A percentile compares a stretch with the other conserved stretches of the same genome.
phyloP scores from a whole-genome alignment of 2,888 invertebrate genomes.

The Brassicogethes aeneus region DNA sequence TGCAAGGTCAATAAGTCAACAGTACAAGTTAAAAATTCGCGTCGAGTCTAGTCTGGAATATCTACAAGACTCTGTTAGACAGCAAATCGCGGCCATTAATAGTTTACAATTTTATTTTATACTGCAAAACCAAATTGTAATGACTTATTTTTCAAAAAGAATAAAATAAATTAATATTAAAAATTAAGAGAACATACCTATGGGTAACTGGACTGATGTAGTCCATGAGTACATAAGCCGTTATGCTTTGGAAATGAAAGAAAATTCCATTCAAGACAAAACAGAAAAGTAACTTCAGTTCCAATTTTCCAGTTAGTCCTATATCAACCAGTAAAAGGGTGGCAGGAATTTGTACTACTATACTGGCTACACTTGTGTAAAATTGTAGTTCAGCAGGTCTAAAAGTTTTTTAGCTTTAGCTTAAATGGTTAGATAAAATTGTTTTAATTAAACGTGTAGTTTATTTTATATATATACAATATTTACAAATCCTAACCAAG shows the following conservation, averaged over 20 bases:
- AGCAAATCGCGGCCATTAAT: no score
- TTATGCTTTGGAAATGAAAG: constrained; percentile 74
- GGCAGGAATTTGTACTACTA: constrained; percentile 63
- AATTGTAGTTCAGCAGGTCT: constrained; percentile 73
- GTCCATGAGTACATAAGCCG: constrained; percentile 70
- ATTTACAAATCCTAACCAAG: no score
- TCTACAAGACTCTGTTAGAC: no score
- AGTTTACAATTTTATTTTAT: no score
- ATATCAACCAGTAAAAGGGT: constrained; percentile 58
- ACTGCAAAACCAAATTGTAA: no score
- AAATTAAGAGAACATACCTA: constrained; percentile 44
- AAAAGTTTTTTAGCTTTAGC: no score
- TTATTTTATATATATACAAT: no score
- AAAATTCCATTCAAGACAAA: constrained; percentile 63
- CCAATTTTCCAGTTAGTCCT: constrained; percentile 43
- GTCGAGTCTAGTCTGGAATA: no score
- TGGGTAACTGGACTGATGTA: constrained; percentile 74
- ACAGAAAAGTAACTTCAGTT: constrained; percentile 44
- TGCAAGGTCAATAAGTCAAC: no score
- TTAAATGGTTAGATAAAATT: background rate
- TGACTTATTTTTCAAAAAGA: no score
- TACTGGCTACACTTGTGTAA: constrained; percentile 65
- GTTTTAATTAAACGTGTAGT: no score
- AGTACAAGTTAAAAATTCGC: no score
- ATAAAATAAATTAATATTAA: background rate